Evolutionary conservation across 2,888 invertebrate genomes (phyloP), one percentile per base, ranked within the genome.

Genomic region (Agriopis aurantiaria): DNA sequence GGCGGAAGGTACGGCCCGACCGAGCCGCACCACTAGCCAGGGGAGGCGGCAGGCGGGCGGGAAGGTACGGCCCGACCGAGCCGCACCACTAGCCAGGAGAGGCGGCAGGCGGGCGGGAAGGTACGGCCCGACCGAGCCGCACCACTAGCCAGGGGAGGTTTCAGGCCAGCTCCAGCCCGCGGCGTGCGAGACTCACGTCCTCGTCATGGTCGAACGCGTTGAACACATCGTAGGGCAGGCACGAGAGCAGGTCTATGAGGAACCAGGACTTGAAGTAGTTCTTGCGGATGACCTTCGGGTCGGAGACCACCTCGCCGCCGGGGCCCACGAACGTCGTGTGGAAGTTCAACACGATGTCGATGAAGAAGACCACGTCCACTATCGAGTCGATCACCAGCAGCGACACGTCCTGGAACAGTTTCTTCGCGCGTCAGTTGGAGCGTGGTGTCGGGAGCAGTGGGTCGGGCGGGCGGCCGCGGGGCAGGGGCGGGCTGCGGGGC

Each of bases 221-320:
- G 96, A 99, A 99, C 85, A 99, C 99, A 95, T 99, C 99, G 94
- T 99, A 99, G 78, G 99, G 99, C 93, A 99, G 96, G 95, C 99
- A 99, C 85, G 99, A 99, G 79, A 99, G 96, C 87, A 99, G 96
- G 95, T 99, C 99, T 89, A 99, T 99, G 85, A 99, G 97, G 95
- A 99, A 99, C 99, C 99, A 99, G 81, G 99, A 99, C 94, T 99
- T 98, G 86, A 99, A 96, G 95, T 99, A 99, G 95, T 99, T 99
- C 97, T 98, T 98, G 85, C 99, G 96, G 90, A 99, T 99, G 82
- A 99, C 98, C 92, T 99, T 99, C 17, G 99, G 99, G 95, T 99
- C 99, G 85, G 99, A 99, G 83, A 99, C 99, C 81, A 99, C 99
- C 94, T 98, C 98, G 77, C 98, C 98, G 78, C 98, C 98, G 68